Conservation (phyloP, 2,888 invertebrate genomes). For the Loripinus fragilis region DNA sequence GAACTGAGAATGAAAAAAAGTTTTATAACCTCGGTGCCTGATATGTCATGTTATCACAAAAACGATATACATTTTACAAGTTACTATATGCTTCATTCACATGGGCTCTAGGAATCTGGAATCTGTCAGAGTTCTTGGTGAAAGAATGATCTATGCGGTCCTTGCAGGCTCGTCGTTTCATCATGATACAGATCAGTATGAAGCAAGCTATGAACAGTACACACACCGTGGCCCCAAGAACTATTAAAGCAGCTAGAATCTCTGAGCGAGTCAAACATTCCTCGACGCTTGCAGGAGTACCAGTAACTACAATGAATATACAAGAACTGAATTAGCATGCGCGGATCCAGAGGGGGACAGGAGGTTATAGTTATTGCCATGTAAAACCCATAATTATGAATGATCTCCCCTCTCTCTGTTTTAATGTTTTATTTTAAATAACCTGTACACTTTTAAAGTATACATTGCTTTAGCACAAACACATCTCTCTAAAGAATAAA, state of each 20-base stretch:
- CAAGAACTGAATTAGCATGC: no score
- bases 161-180: neutral
- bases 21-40: no score
- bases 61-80: neutral
- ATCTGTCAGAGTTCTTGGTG: constrained; percentile 4
- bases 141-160: neutral
- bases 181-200: neutral
- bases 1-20: no score
- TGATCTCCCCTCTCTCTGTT: no score
- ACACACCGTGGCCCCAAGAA: constrained; percentile 2
- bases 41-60: no score
- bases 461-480: no score
- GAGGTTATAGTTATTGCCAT: no score
- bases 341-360: no score
- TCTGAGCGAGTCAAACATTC: constrained; percentile 1
- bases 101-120: constrained; percentile 18
- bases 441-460: no score
- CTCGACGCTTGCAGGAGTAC: neutral
- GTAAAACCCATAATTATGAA: no score
- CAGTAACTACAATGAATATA: neutral
- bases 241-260: constrained; percentile 9
- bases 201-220: constrained; percentile 13
- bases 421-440: no score
- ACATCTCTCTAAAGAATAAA: no score
- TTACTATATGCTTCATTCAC: constrained; percentile 2